Conservation (phyloP, 92 coral and sea anemone species). For the Porites lobata region DNA sequence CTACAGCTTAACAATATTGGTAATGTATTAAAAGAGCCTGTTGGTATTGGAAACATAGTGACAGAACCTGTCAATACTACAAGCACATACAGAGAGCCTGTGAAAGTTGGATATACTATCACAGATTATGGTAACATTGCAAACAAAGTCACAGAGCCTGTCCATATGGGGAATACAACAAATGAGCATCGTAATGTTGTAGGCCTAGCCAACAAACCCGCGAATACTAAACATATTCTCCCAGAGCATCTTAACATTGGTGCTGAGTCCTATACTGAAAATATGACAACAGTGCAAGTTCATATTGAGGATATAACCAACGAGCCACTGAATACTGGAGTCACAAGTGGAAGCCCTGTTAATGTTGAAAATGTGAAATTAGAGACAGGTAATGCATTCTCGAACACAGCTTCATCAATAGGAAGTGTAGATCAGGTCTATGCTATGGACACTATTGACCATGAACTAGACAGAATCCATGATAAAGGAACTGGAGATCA, state of each 20-base stretch:
- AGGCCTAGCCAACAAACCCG: no score
- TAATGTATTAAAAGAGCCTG: neutral
- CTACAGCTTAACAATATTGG: neutral
- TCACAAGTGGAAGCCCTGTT: no score
- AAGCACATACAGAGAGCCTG: neutral
- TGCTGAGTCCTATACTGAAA: no score
- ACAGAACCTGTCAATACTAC: neutral
- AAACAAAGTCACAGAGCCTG: neutral
- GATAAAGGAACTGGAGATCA: neutral
- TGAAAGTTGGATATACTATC: neutral
- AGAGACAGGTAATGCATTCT: neutral
- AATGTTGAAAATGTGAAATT: no score
- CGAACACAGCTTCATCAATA: neutral
- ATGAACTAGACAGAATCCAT: conserved; percentile 1
- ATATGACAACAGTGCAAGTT: no score
- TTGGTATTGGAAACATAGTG: neutral
- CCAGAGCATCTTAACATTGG: no score
- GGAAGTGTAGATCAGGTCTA: conserved; percentile 7
- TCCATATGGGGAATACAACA: no score
- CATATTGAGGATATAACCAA: no score
- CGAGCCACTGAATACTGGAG: no score
- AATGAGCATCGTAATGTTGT: no score
- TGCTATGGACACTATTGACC: conserved; percentile 26
- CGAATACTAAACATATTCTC: no score
- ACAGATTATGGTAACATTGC: neutral